A percentile compares a stretch with the other conserved stretches of the same genome.
phyloP scores from a whole-genome alignment of 2,888 invertebrate species.

The Ophioninae sp. region DNA sequence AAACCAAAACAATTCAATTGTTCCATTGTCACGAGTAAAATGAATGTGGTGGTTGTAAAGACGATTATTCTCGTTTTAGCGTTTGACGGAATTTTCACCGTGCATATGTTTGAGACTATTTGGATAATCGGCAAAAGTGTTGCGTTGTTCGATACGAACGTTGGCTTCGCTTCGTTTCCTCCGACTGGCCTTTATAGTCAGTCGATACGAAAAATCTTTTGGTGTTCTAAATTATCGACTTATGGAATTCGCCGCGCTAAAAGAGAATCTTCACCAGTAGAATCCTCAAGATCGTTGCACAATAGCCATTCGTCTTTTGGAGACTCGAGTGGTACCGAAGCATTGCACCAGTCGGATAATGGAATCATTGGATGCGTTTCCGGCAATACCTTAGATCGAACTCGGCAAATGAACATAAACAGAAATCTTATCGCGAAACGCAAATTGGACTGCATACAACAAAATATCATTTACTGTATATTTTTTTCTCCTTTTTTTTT shows the following conservation, averaged over 20 bases:
- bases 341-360: neutral
- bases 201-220: neutral
- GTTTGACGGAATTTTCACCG: neutral
- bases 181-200: neutral
- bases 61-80: neutral
- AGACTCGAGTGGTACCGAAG: neutral
- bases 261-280: neutral
- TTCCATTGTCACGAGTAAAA: neutral
- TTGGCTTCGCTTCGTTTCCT: neutral
- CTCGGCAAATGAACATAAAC: conserved; percentile 1
- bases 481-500: conserved; percentile 61
- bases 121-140: neutral
- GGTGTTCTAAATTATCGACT: neutral
- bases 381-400: neutral
- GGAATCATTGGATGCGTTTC: neutral
- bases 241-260: neutral
- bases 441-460: conserved; percentile 49
- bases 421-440: conserved; percentile 33
- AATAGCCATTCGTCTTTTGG: neutral
- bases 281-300: neutral
- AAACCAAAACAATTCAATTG: no score
- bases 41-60: neutral
- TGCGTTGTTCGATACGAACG: neutral
- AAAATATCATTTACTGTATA: conserved; percentile 60
- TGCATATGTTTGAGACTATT: neutral